These are phyloP conservation scores for Darevskia mixta DNA, from an alignment of 2,797 vertebrate species.

Conservation along the genomic window DNA sequence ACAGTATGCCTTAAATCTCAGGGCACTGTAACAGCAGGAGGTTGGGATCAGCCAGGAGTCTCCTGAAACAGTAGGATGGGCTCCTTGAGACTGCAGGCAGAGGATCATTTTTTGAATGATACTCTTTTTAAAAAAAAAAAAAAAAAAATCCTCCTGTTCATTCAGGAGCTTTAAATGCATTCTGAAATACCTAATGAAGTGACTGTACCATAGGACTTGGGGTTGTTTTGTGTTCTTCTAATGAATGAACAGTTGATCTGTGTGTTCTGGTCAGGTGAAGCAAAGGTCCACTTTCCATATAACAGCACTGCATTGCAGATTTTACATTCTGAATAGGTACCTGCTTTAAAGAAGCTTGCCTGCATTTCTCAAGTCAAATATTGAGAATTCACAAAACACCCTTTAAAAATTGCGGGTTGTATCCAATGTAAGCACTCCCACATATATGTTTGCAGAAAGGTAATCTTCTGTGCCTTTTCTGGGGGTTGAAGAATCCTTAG, in stretches of 20 bases:
- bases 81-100: not conserved
- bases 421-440: no score
- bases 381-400: not conserved
- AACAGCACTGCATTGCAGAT: not conserved
- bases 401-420: not conserved
- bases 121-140: not conserved
- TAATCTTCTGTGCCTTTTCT: not conserved
- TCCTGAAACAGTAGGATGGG: not conserved
- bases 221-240: not conserved
- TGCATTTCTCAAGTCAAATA: not conserved
- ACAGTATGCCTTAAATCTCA: not conserved
- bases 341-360: not conserved
- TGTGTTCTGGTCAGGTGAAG: not conserved
- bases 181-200: not conserved
- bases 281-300: not conserved
- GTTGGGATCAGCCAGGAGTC: not conserved
- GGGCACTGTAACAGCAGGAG: not conserved
- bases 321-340: not conserved
- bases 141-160: not conserved
- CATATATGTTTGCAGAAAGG: not conserved
- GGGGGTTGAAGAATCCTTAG: no score
- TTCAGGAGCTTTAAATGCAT: not conserved
- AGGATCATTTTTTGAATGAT: not conserved
- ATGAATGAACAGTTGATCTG: slow-evolving; percentile 3
- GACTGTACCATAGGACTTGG: not conserved